Conservation (phyloP, 2,797 vertebrate species). For the Bufotes viridis region DNA sequence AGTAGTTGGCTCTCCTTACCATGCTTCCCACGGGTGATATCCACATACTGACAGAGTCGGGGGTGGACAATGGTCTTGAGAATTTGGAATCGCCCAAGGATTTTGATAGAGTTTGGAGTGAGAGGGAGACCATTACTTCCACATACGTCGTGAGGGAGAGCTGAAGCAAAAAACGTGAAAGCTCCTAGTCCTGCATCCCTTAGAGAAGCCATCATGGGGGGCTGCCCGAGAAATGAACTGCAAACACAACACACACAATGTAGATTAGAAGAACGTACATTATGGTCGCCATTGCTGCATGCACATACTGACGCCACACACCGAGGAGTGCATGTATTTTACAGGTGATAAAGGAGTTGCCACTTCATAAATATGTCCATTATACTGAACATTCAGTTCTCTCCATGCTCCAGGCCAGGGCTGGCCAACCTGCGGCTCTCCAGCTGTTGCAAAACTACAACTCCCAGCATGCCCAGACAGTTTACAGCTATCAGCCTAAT, state of each 20-base stretch:
- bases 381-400: too few relatives aligned
- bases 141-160: constrained; percentile 97
- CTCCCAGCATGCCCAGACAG: too few relatives aligned
- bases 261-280: not conserved
- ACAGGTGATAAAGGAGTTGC: too few relatives aligned
- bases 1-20: constrained; percentile 75
- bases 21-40: constrained; percentile 95
- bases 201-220: constrained; percentile 83
- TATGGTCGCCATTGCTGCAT: not conserved
- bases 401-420: too few relatives aligned
- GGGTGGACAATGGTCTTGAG: constrained; percentile 94
- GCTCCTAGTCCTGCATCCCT: constrained; percentile 92
- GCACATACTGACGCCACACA: not conserved
- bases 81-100: constrained; percentile 96
- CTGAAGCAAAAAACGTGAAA: constrained; percentile 96
- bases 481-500: too few relatives aligned
- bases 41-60: constrained; percentile 94
- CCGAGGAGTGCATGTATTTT: not conserved
- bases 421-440: too few relatives aligned
- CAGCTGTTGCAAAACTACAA: too few relatives aligned
- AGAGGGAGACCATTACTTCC: constrained; percentile 98
- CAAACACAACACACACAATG: not conserved
- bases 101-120: constrained; percentile 98
- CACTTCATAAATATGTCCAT: too few relatives aligned
- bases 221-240: not conserved